Evolutionary conservation across 2,797 vertebrate species (phyloP).

Genomic region (Ctenochaetus hawaiiensis): DNA sequence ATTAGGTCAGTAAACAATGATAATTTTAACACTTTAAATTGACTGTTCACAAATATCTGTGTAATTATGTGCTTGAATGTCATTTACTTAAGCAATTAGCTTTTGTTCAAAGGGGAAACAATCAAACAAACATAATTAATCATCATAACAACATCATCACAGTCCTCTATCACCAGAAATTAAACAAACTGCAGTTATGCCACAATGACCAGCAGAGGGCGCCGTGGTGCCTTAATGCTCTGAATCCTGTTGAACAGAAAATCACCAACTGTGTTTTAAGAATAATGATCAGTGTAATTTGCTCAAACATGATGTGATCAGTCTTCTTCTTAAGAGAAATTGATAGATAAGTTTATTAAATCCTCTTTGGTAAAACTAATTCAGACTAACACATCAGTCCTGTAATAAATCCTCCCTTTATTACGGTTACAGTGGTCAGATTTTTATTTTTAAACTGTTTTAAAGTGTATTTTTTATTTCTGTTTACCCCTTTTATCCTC

Average conservation of each 20-base stretch:
- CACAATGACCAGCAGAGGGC: slow-evolving; percentile 25
- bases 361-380: rapidly evolving
- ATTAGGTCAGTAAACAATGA: not conserved
- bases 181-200: not conserved
- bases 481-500: no score
- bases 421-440: no score
- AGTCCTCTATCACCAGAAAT: no score
- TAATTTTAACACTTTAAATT: not conserved
- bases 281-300: no score
- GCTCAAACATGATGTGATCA: not conserved
- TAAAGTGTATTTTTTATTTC: no score
- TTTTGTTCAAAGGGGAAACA: not conserved
- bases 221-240: not conserved
- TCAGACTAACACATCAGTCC: no score
- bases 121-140: not conserved
- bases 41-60: not conserved
- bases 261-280: not conserved
- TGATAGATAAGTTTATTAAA: no score
- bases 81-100: no score
- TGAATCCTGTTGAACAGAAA: no score
- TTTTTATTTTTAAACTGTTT: no score
- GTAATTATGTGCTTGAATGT: not conserved
- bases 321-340: not conserved
- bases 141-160: not conserved
- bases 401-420: no score